Evolutionary conservation across 2,113 vertebrate species (phyloP).

Genomic region (Erythrocercus mccallii): DNA sequence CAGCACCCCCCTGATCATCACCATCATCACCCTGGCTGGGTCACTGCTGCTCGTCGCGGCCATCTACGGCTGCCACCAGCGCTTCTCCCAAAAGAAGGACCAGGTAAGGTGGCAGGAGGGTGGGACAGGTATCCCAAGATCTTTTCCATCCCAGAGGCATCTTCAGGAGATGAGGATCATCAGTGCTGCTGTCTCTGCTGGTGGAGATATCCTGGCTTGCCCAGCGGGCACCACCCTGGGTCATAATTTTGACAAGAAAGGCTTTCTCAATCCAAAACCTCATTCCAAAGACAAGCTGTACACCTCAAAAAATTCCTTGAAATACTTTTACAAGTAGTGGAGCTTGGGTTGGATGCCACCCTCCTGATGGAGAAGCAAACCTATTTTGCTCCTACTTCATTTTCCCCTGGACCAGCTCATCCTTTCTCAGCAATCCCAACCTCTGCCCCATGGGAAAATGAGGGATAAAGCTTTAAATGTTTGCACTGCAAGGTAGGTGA

Average conservation of each 20-base stretch:
- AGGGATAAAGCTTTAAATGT: not conserved
- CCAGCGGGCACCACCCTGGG: fast-evolving
- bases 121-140: not conserved
- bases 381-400: not conserved
- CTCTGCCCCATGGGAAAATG: fast-evolving
- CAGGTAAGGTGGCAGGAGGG: conserved; percentile 54
- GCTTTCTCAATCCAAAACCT: not conserved
- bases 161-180: not conserved
- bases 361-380: not conserved
- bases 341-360: not conserved
- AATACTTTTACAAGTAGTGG: not conserved
- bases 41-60: conserved; percentile 70
- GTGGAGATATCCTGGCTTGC: not conserved
- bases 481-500: not conserved
- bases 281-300: not conserved
- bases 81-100: conserved; percentile 75
- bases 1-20: conserved; percentile 78
- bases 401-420: not conserved
- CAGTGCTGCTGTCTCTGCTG: not conserved
- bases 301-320: not conserved
- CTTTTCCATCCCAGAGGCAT: not conserved
- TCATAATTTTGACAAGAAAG: not conserved
- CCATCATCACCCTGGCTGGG: conserved; percentile 75
- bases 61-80: conserved; percentile 79
- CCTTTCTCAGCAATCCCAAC: not conserved